phyloP scores from a whole-genome alignment of 1,140 invertebrate genomes.

The Manduca sexta region DNA sequence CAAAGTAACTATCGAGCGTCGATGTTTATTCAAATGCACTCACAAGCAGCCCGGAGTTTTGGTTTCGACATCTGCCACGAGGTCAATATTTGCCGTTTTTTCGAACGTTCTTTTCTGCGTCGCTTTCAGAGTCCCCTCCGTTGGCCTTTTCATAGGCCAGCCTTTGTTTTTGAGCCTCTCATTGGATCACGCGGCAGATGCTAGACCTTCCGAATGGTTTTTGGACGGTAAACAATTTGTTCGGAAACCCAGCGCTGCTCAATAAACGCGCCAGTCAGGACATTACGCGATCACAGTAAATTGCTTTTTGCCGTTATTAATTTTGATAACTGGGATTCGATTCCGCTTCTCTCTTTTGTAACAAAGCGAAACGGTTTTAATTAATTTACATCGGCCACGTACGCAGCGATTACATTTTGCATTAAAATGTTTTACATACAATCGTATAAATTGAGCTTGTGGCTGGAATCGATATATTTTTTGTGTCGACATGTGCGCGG shows the following conservation, averaged over 20 bases:
- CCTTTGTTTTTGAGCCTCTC: conserved; percentile 18
- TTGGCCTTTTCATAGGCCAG: conserved; percentile 24
- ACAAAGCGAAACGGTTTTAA: conserved; percentile 70
- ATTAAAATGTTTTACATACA: neutral
- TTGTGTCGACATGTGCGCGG: conserved; percentile 52
- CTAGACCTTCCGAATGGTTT: conserved; percentile 26
- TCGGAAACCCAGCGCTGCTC: conserved; percentile 47
- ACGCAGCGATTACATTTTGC: conserved; percentile 13
- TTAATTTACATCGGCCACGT: conserved; percentile 59
- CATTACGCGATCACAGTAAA: conserved; percentile 69
- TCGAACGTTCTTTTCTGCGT: conserved; percentile 37
- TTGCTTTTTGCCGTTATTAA: conserved; percentile 69
- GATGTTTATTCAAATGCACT: conserved; percentile 70
- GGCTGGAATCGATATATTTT: conserved; percentile 17
- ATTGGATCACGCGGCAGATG: conserved; percentile 8
- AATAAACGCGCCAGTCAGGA: conserved; percentile 58
- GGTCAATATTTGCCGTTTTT: conserved; percentile 69
- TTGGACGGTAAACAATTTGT: conserved; percentile 44
- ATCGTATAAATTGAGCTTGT: neutral
- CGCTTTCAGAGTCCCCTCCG: conserved; percentile 18
- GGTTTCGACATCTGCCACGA: conserved; percentile 67
- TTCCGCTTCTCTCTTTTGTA: conserved; percentile 70
- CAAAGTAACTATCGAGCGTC: conserved; percentile 55
- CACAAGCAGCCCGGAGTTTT: conserved; percentile 58
- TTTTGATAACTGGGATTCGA: conserved; percentile 71